Percentiles rank a stretch among this genome's conserved stretches.
These are phyloP conservation scores for Drosophila punjabiensis DNA, from an alignment of 1,140 invertebrate genomes.

Conservation along the genomic window DNA sequence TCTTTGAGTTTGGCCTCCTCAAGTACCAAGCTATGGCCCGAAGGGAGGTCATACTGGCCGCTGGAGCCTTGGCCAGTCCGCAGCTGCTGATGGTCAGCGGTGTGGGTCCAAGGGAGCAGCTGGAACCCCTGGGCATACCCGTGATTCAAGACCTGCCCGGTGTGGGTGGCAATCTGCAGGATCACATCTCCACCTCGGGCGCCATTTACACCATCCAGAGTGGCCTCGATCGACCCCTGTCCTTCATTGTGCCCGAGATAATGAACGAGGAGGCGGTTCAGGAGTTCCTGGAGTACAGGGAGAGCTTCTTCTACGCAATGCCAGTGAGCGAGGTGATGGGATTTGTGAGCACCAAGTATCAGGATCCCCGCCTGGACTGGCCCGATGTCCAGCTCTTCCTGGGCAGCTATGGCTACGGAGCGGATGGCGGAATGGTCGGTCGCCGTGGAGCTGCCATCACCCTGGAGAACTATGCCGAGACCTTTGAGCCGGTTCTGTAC, in stretches of 20 bases:
- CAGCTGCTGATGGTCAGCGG: conserved; percentile 94
- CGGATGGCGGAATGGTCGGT: conserved; percentile 91
- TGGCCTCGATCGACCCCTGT: conserved; percentile 85
- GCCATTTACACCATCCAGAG: conserved; percentile 87
- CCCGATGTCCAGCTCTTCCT: conserved; percentile 93
- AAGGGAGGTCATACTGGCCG: conserved; percentile 90
- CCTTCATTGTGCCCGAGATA: conserved; percentile 88
- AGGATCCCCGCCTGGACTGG: conserved; percentile 88
- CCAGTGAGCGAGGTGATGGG: conserved; percentile 91
- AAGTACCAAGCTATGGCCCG: conserved; percentile 86
- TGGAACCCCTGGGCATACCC: conserved; percentile 86
- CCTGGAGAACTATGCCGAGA: conserved; percentile 88
- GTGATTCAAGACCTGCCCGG: conserved; percentile 87
- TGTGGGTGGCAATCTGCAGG: conserved; percentile 93
- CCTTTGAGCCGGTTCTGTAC: conserved; percentile 90
- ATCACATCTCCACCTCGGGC: conserved; percentile 90
- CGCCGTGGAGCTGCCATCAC: conserved; percentile 89
- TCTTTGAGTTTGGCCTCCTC: conserved; percentile 86
- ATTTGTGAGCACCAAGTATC: conserved; percentile 91
- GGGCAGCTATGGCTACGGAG: conserved; percentile 89
- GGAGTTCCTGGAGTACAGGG: conserved; percentile 86
- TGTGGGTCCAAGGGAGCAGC: conserved; percentile 88
- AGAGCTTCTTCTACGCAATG: conserved; percentile 89
- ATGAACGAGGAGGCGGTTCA: conserved; percentile 86
- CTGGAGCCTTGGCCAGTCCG: conserved; percentile 90